Conservation (phyloP, 2,113 vertebrate species). For the Ceyx melanurus region DNA sequence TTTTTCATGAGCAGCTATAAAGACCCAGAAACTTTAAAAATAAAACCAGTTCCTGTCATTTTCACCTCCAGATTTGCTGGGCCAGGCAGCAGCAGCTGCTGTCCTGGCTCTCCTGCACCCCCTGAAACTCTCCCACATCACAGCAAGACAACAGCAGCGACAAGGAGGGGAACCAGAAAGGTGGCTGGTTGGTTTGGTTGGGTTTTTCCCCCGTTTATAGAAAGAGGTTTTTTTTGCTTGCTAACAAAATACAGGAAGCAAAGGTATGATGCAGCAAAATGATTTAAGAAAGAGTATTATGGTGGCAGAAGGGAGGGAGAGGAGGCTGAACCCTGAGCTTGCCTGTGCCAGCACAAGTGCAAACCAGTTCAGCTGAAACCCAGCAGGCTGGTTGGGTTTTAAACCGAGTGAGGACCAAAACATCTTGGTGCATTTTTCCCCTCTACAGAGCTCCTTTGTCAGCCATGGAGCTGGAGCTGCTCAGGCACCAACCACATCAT, state of each 20-base stretch:
- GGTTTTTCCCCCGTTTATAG: not conserved
- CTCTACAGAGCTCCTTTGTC: not conserved
- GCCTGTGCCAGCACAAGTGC: accelerated
- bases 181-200: not conserved
- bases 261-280: not conserved
- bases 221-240: not conserved
- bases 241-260: not conserved
- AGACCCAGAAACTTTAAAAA: not conserved
- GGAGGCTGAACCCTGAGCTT: not conserved
- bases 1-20: not conserved
- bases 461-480: not conserved
- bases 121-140: accelerated
- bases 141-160: not conserved
- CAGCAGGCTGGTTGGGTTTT: not conserved
- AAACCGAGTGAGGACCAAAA: not conserved
- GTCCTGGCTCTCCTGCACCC: not conserved
- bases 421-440: accelerated
- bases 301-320: not conserved
- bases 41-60: not conserved
- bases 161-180: not conserved
- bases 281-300: not conserved
- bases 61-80: not conserved
- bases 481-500: not conserved
- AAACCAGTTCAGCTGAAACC: not conserved
- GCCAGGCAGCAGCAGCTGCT: not conserved